These are phyloP conservation scores for Hassar affinis DNA, from an alignment of 2,113 vertebrate genomes.

Conservation along the genomic window DNA sequence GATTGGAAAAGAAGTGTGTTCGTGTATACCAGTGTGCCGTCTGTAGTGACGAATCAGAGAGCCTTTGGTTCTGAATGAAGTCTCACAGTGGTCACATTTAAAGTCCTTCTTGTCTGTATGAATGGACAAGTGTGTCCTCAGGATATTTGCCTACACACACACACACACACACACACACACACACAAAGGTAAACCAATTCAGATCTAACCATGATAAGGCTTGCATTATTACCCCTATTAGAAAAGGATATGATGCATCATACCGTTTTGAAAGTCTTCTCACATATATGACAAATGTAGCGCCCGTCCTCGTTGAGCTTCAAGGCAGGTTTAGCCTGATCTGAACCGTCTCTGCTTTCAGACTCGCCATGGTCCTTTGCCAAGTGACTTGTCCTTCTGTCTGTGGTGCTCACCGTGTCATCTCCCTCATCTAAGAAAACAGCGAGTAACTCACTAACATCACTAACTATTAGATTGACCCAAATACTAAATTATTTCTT, in stretches of 20 bases:
- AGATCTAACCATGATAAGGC: slow-evolving; percentile 3
- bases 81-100: slow-evolving; percentile 86
- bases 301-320: slow-evolving; percentile 85
- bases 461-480: background rate
- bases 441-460: background rate
- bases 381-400: slow-evolving; percentile 61
- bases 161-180: background rate
- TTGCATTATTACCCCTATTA: background rate
- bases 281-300: slow-evolving; percentile 85
- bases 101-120: slow-evolving; percentile 95
- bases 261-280: slow-evolving; percentile 97
- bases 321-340: slow-evolving; percentile 71
- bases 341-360: slow-evolving; percentile 58
- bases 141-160: slow-evolving; percentile 83
- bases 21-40: slow-evolving; percentile 85
- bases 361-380: slow-evolving; percentile 51
- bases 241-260: background rate
- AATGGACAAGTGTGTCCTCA: slow-evolving; percentile 94
- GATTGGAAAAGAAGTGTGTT: background rate
- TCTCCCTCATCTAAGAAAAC: slow-evolving; percentile 53
- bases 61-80: slow-evolving; percentile 93
- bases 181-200: background rate
- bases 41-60: slow-evolving; percentile 94
- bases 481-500: background rate
- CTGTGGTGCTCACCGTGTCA: slow-evolving; percentile 60